Evolutionary conservation across 2,888 invertebrate genomes (phyloP).

Genomic region (Esperia sulphurella): DNA sequence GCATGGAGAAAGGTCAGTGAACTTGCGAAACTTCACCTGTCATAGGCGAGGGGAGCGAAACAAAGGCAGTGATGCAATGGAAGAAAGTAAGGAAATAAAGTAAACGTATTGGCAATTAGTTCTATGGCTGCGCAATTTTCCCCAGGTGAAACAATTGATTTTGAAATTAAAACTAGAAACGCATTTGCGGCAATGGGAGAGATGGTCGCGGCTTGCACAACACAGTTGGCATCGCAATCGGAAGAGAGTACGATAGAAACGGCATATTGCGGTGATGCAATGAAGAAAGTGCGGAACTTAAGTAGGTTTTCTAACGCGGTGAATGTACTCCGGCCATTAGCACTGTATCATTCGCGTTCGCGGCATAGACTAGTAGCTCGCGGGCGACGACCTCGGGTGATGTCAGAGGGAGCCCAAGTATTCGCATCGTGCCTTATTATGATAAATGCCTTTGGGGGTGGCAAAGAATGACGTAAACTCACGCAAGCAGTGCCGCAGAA

Average conservation of each 20-base stretch:
- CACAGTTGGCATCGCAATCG: constrained; percentile 36
- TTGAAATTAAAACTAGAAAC: constrained; percentile 43
- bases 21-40: constrained; percentile 74
- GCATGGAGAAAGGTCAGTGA: constrained; percentile 63
- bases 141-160: constrained; percentile 41
- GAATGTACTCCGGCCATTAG: constrained; percentile 72
- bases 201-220: constrained; percentile 59
- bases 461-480: constrained; percentile 48
- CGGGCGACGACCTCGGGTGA: constrained; percentile 57
- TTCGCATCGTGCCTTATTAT: constrained; percentile 36
- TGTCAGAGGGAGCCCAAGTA: constrained; percentile 46
- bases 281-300: constrained; percentile 78
- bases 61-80: constrained; percentile 50
- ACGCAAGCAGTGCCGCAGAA: constrained; percentile 25
- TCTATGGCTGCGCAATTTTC: constrained; percentile 28
- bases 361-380: constrained; percentile 38
- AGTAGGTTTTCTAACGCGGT: constrained; percentile 76
- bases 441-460: constrained; percentile 47
- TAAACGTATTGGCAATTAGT: constrained; percentile 26
- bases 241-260: constrained; percentile 73
- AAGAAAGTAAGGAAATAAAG: constrained; percentile 59
- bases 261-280: constrained; percentile 70
- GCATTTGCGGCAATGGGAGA: constrained; percentile 40
- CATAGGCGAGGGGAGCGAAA: constrained; percentile 51
- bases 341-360: constrained; percentile 66